Base-by-base conservation (phyloP, 2,797 vertebrate genomes). In the Kryptopterus vitreolus region DNA sequence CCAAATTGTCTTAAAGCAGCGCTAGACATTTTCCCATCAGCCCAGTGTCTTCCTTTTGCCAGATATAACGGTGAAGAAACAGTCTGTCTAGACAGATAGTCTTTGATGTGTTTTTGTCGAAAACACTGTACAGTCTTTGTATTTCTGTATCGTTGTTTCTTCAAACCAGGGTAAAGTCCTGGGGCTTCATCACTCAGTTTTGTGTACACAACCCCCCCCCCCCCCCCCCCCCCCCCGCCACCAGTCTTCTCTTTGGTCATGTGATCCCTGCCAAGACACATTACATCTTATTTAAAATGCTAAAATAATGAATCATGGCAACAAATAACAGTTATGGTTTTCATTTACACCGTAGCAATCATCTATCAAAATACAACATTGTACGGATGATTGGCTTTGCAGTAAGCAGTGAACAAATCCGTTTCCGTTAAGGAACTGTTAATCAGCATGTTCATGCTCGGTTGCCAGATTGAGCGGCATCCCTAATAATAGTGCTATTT, bases 1-100 rank as follows among this genome's bases (percentile, higher is more conserved):
- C 85, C 87, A 85, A 88, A 89, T 86, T 86, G 86, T 87, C 77
- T 84, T 68, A 68, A 76, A 79, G 71, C 74, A 50, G 63, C 57
- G 29, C 31, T 71, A 38, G 78, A 66, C 11, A 53, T 75, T 81
- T 83, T 63, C 57, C 72, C 53, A 20, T 81, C 46, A 76, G 62
- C 57, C 46, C 65, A 38, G 50, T 31, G 58, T 72, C 73, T 71
- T 79, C 61, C 35, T 50, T 77, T 66, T 63, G 61, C 81, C 71
- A 74, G 70, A 75, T 62, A 26, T 31, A 63, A 46, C 33, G 61
- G 13, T 81, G 46, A 43, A 66, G 71, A 48, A 38, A 31, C 63
- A 53, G 18, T 26, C 20, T 48, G 73, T 81, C 63, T 81, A 76
- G 73, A 76, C 73, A 16, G 65, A 52, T 59, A 18, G 31, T 48